phyloP scores from a whole-genome alignment of 2,797 vertebrate genomes.

The Phrynocephalus guinanensis region DNA sequence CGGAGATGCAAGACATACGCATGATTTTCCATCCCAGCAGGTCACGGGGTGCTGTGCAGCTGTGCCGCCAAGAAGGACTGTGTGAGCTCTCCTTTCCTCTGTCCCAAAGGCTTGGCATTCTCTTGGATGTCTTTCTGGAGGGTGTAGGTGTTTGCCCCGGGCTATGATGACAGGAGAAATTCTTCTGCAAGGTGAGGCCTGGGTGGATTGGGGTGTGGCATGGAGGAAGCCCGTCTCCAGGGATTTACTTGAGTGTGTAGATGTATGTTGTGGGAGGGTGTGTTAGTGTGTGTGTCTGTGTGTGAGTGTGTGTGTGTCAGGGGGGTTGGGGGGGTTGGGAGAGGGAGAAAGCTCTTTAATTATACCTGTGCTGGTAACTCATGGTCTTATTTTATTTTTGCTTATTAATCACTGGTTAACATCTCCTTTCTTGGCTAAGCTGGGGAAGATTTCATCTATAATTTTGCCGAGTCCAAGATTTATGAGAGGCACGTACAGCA shows the following conservation, averaged over 20 bases:
- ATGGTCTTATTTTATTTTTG: slow-evolving; percentile 73
- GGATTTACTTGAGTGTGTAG: slow-evolving; percentile 69
- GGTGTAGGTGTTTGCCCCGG: slow-evolving; percentile 76
- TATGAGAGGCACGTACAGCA: slow-evolving; percentile 44
- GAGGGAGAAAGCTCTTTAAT: slow-evolving; percentile 66
- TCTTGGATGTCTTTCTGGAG: slow-evolving; percentile 38
- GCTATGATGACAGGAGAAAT: slow-evolving; percentile 79
- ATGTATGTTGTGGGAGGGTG: slow-evolving; percentile 46
- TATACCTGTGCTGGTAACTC: slow-evolving; percentile 73
- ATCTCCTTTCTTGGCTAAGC: slow-evolving; percentile 65
- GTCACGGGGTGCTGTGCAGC: neutral
- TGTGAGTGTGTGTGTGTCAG: slow-evolving; percentile 69
- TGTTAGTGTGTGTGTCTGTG: slow-evolving; percentile 67
- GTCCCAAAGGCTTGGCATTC: neutral
- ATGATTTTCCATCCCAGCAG: neutral
- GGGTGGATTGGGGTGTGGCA: slow-evolving; percentile 78
- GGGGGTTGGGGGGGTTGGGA: slow-evolving; percentile 19
- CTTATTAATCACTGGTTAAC: slow-evolving; percentile 74
- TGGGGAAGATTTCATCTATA: slow-evolving; percentile 63
- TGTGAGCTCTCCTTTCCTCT: slow-evolving; percentile 32
- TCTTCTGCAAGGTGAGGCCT: slow-evolving; percentile 79
- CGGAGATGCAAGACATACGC: neutral
- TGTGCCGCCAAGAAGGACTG: slow-evolving; percentile 2
- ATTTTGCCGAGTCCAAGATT: slow-evolving; percentile 63
- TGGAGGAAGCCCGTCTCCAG: slow-evolving; percentile 75